Evolutionary conservation across 2,797 vertebrate genomes (phyloP), one percentile per base, ranked within the genome.

Genomic region (Neopelma chrysocephalum): DNA sequence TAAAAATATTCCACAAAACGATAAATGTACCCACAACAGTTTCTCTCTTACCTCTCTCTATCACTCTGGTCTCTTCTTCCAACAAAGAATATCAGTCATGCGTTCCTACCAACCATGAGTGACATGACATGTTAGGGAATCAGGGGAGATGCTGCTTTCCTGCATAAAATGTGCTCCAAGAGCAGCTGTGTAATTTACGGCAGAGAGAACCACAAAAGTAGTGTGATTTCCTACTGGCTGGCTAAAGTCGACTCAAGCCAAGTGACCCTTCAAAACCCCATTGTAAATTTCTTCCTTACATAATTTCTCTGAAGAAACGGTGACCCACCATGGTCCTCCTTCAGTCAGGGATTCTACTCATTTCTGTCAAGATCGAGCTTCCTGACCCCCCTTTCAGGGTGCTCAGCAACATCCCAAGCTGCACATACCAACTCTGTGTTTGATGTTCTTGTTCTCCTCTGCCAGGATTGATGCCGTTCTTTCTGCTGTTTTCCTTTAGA

Each of bases 371-470:
- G 10, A 25, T 15, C 0, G 0, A 61, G 19, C 5, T 73, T 57
- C 11, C 43, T 62, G 51, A 57, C 6, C 3, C 2, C 3, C 3
- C 3, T 36, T 57, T 66, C 7, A 3, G 53, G 5, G 19, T 15
- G 5, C 25, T 83, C 15, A 72, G 25, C 19, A 21, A 50, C 14
- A 48, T 64, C 29, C 32, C 32, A 56, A 50, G 25, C 7, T 58
- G n/a, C 34, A 29, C 11, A 34, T 1, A 1, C 12, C 2, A 2
- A 48, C 18, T 50, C 13, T 1, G 12, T 58, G 6, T 29, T 62
- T 51, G 42, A 40, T 21, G 21, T 5, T 38, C 13, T 27, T 66
- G 5, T 40, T 65, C 15, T 78, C 3, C 9, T 68, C 31, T 69
- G 25, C 29, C 61, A 64, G 15, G 23, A 51, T 22, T 43, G 53